Conservation (phyloP, 2,888 invertebrate genomes). For the Mesorhabditis belari region DNA sequence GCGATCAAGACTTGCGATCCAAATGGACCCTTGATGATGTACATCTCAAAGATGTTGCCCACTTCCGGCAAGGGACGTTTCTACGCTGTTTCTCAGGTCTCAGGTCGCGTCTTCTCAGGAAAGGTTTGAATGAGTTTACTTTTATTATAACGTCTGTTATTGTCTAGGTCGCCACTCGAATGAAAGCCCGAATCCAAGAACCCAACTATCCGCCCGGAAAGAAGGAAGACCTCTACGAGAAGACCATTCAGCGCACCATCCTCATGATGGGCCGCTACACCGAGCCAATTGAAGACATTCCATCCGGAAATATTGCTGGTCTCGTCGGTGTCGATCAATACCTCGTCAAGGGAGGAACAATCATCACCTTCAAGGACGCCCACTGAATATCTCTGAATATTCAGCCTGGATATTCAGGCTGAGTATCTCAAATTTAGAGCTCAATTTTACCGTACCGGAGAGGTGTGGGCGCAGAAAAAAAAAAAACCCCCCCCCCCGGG, state of each 20-base stretch:
- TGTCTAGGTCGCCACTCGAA: conserved; percentile 55
- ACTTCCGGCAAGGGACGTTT: conserved; percentile 99
- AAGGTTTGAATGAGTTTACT: conserved; percentile 64
- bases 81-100: conserved; percentile 99
- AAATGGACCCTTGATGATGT: conserved; percentile 98
- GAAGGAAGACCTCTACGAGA: conserved; percentile 97
- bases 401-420: no score
- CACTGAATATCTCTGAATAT: no score
- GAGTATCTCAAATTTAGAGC: no score
- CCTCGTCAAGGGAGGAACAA: conserved; percentile 97
- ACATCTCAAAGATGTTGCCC: conserved; percentile 99
- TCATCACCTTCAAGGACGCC: conserved; percentile 95
- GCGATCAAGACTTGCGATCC: conserved; percentile 79
- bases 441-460: no score
- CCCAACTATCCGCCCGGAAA: conserved; percentile 96
- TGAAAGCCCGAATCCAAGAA: conserved; percentile 89
- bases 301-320: conserved; percentile 98
- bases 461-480: no score
- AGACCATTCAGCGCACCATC: conserved; percentile 95
- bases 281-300: conserved; percentile 98
- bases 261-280: conserved; percentile 99
- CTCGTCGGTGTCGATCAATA: conserved; percentile 99
- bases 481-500: no score
- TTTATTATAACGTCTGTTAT: background rate
- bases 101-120: conserved; percentile 97